phyloP scores from a whole-genome alignment of 1,140 invertebrate genomes.

The Zaprionus taronus region DNA sequence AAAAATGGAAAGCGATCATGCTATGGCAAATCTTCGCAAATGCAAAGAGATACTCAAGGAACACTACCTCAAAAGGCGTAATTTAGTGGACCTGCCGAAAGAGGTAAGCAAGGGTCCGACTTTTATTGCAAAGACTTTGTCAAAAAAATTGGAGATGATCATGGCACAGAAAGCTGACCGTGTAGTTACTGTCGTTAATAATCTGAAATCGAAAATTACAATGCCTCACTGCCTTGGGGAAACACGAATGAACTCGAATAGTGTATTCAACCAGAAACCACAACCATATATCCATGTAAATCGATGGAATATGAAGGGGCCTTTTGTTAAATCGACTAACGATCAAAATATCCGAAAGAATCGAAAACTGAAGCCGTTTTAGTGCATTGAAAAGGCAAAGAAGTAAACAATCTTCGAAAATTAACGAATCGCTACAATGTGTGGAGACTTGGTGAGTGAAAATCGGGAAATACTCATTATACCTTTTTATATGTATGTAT shows the following conservation, averaged over 20 bases:
- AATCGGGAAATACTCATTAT: background rate
- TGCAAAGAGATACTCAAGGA: conserved; percentile 34
- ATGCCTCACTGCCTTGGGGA: background rate
- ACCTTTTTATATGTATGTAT: background rate
- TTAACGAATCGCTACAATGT: background rate
- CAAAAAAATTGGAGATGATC: conserved; percentile 11
- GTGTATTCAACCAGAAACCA: conserved; percentile 12
- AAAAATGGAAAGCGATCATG: conserved; percentile 1
- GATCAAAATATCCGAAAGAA: background rate
- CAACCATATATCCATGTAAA: background rate
- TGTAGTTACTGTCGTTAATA: no score
- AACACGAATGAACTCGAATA: background rate
- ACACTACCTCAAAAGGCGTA: conserved; percentile 25
- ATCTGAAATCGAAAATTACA: background rate
- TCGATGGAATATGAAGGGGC: conserved; percentile 21
- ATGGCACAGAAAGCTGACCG: conserved; percentile 2
- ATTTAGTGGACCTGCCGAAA: background rate
- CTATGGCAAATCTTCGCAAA: conserved; percentile 14
- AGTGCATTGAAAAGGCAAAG: background rate
- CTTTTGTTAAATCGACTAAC: background rate
- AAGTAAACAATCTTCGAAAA: background rate
- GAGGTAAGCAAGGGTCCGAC: background rate
- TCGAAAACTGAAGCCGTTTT: background rate
- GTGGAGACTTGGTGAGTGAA: background rate
- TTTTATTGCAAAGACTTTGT: background rate